Percentiles rank a stretch among this genome's conserved stretches.
phyloP scores from a whole-genome alignment of 2,113 vertebrate species.

The Rhinoderma darwinii region DNA sequence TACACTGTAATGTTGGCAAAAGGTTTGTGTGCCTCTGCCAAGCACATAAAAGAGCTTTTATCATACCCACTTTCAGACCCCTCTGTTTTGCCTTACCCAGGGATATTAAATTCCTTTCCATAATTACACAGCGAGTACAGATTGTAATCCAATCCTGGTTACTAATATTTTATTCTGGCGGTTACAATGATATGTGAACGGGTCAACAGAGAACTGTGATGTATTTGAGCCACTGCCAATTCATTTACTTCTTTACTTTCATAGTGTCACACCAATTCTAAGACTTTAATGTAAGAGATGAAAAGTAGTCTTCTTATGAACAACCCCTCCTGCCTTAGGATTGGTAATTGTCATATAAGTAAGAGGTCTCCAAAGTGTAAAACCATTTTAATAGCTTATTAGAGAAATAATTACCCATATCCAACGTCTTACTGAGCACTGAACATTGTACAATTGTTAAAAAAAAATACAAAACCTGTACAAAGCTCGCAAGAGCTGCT shows the following conservation, averaged over 20 bases:
- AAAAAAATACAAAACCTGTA: no score
- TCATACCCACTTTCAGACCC: conserved; percentile 27
- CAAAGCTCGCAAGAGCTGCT: no score
- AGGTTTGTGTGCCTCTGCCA: conserved; percentile 10
- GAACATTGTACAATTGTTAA: not conserved
- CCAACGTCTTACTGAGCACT: not conserved
- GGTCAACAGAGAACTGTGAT: conserved; percentile 22
- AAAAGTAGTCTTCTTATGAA: not conserved
- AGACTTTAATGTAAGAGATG: not conserved
- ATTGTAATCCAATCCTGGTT: conserved; percentile 22
- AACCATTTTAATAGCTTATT: not conserved
- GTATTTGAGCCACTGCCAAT: not conserved
- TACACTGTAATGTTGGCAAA: conserved; percentile 35
- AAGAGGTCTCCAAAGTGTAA: not conserved
- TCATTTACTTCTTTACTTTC: conserved; percentile 18
- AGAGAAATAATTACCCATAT: not conserved
- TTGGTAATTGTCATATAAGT: not conserved
- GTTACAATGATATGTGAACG: not conserved
- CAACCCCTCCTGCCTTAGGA: not conserved
- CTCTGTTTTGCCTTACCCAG: not conserved
- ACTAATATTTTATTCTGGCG: conserved; percentile 30
- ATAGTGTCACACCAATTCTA: not conserved
- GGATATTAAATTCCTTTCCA: conserved; percentile 55
- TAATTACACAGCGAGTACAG: conserved; percentile 9
- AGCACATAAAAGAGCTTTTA: conserved; percentile 54